These are phyloP conservation scores for Gasterosteus aculeatus DNA, from an alignment of 2,113 vertebrate species.

Conservation along the genomic window DNA sequence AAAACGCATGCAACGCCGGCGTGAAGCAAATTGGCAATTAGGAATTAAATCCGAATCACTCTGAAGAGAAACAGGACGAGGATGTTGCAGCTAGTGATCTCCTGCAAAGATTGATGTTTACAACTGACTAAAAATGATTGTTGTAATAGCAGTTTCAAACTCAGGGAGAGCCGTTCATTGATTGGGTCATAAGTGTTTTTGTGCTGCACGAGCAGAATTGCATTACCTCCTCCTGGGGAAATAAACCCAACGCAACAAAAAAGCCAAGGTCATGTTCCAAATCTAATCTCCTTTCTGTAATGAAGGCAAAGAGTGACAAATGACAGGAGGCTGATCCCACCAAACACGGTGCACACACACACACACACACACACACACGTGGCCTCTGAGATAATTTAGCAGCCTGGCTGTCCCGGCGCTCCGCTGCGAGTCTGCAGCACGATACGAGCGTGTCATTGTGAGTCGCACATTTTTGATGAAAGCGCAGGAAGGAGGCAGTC, in stretches of 20 bases:
- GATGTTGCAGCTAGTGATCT: conserved; percentile 16
- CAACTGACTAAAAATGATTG: conserved; percentile 1
- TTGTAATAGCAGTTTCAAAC: conserved; percentile 3
- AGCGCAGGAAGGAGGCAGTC: conserved; percentile 43
- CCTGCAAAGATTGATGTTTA: background rate
- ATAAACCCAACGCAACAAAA: background rate
- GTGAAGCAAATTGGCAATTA: conserved; percentile 62
- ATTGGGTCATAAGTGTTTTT: background rate
- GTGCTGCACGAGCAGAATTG: conserved; percentile 16
- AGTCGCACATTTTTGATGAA: conserved; percentile 66
- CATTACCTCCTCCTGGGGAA: conserved; percentile 7
- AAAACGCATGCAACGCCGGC: conserved; percentile 56
- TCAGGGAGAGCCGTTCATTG: background rate
- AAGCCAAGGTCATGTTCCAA: conserved; percentile 53
- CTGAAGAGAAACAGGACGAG: conserved; percentile 17
- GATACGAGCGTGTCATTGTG: conserved; percentile 48
- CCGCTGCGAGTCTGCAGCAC: conserved; percentile 39
- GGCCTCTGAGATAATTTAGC: conserved; percentile 24
- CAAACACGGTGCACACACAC: conserved; percentile 51
- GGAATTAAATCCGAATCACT: conserved; percentile 35
- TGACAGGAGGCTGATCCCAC: conserved; percentile 51
- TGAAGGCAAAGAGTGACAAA: conserved; percentile 51
- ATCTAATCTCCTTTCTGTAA: conserved; percentile 60
- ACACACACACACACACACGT: conserved; percentile 31
- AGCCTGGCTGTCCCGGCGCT: conserved; percentile 44